A percentile compares a stretch with the other conserved stretches of the same genome.
phyloP scores from a whole-genome alignment of 2,888 invertebrate species.

The Pedicia rivosa region DNA sequence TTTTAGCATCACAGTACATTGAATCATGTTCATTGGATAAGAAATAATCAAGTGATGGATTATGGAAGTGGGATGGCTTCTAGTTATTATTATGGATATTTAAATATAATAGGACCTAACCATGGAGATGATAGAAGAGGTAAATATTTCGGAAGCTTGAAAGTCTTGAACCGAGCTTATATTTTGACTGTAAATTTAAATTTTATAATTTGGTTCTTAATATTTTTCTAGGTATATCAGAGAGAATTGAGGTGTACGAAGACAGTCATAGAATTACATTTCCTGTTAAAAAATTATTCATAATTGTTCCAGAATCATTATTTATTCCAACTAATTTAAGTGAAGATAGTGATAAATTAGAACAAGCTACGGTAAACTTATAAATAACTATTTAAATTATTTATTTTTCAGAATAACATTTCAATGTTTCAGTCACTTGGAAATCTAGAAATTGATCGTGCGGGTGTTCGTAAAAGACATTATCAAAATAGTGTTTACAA shows the following conservation, averaged over 20 bases:
- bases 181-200: no score
- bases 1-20: no score
- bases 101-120: conserved; percentile 38
- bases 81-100: conserved; percentile 46
- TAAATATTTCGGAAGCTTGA: no score
- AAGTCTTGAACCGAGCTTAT: no score
- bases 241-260: conserved; percentile 26
- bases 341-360: background rate
- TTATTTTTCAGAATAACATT: no score
- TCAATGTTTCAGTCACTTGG: background rate
- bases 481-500: conserved; percentile 47
- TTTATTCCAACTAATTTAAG: conserved; percentile 39
- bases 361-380: no score
- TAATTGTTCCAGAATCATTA: conserved; percentile 41
- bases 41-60: conserved; percentile 27
- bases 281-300: conserved; percentile 38
- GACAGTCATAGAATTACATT: conserved; percentile 32
- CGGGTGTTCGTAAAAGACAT: conserved; percentile 37
- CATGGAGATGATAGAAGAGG: conserved; percentile 27
- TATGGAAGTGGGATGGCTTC: conserved; percentile 50
- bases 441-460: conserved; percentile 15
- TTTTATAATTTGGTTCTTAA: no score
- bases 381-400: no score
- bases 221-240: conserved; percentile 22
- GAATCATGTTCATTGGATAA: no score